These are phyloP conservation scores for Cottoperca gobio DNA, from an alignment of 2,797 vertebrate species.

Conservation along the genomic window DNA sequence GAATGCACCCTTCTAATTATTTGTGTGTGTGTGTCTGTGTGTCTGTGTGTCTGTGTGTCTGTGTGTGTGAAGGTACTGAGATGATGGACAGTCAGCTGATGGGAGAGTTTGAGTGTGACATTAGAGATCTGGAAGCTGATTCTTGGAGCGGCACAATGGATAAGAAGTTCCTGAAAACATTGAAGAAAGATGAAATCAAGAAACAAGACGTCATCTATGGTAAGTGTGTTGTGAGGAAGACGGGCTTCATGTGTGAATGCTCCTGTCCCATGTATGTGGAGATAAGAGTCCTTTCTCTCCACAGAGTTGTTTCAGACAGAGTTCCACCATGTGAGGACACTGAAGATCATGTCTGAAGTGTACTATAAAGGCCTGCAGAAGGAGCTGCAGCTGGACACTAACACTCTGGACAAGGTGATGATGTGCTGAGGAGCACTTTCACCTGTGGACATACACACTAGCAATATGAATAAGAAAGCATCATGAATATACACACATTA, in stretches of 20 bases:
- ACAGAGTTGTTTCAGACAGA: constrained; percentile 95
- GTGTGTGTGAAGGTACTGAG: constrained; percentile 85
- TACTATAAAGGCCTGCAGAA: constrained; percentile 91
- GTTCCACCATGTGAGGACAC: constrained; percentile 92
- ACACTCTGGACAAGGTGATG: constrained; percentile 86
- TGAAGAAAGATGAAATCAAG: constrained; percentile 92
- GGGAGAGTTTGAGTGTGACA: constrained; percentile 92
- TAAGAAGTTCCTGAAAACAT: constrained; percentile 88
- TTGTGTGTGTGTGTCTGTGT: no score
- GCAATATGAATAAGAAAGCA: neutral
- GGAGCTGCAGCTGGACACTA: constrained; percentile 89
- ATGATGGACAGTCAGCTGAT: constrained; percentile 95
- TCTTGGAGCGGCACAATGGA: constrained; percentile 93
- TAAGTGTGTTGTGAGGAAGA: constrained; percentile 51
- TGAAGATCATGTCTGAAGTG: constrained; percentile 95
- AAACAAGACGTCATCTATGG: constrained; percentile 95
- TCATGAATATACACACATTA: neutral
- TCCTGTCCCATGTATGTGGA: neutral
- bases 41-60: no score
- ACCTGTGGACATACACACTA: neutral
- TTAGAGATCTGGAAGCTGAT: constrained; percentile 91
- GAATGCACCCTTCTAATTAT: neutral
- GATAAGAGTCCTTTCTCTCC: neutral
- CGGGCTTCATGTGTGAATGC: neutral
- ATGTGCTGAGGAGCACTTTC: neutral